Base-by-base conservation (phyloP, 2,113 vertebrate genomes). In the Aspiorhynchus laticeps region DNA sequence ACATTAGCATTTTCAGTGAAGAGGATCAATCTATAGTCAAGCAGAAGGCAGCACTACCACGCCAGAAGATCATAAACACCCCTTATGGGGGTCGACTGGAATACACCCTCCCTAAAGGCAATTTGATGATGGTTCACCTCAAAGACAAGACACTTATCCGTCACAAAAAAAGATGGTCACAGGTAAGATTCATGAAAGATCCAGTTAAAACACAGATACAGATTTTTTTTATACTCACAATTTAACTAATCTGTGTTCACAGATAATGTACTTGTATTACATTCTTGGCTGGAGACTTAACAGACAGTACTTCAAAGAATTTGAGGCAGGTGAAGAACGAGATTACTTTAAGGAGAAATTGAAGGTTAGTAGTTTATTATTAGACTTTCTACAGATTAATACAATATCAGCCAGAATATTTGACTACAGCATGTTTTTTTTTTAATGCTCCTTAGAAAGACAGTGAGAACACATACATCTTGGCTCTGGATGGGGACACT, bases 401-500 rank as follows among this genome's bases (percentile, higher is more conserved):
- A 43, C 36, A 41, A 7, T n/a, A 7, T 43, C 11, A 43, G 10
- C 71, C 10, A 75, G 38, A n/a, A 24, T 75, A 7, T 56, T 21
- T 56, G 5, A 56, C 53, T 21, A 56, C 36, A 41, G 36, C 0
- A n/a, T 31, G 28, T 43, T 28, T 77, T 12, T 38, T 38, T n/a
- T n/a, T 19, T 53, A 80, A 2, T 83, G 63, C 26, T 5, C 79
- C 0, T 28, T 78, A 95, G 94, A 94, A 41, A 92, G 91, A 93
- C 31, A 92, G 91, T 56, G 87, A 91, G n/a, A 94, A 94, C 90
- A 95, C 94, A 24, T 95, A 94, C 65, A 12, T 95, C 74, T 82
- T 95, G 89, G 93, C 93, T 74, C 86, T 95, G 33, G 95, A 95
- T 28, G 95, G 95, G 0, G 95, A 95, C 90, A 95, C 93, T 19